Conservation (phyloP, 2,888 invertebrate species). For the Dryadula phaetusa region DNA sequence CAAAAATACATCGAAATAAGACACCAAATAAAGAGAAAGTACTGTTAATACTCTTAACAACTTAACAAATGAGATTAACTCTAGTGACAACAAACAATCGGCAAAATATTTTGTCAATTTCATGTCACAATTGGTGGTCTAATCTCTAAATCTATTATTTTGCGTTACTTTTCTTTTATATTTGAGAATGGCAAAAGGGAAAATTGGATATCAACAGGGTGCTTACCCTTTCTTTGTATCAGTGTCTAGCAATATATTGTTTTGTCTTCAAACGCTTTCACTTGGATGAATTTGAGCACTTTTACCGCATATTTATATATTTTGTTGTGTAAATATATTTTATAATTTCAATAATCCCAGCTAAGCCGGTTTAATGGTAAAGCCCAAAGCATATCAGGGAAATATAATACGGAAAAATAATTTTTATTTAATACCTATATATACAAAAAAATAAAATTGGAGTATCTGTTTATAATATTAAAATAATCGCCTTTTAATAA, state of each 20-base stretch:
- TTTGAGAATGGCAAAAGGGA: slow-evolving; percentile 49
- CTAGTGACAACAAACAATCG: slow-evolving; percentile 62
- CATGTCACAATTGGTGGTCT: slow-evolving; percentile 77
- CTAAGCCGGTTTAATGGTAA: slow-evolving; percentile 7
- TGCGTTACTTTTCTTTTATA: slow-evolving; percentile 36
- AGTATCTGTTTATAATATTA: too few species aligned
- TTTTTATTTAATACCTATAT: too few species aligned
- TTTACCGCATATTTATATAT: slow-evolving; percentile 19
- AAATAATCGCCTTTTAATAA: too few species aligned
- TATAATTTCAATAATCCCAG: slow-evolving; percentile 10
- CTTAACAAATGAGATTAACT: slow-evolving; percentile 53
- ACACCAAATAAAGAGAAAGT: slow-evolving; percentile 49
- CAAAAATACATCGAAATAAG: slow-evolving; percentile 50
- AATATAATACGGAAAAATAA: not conserved
- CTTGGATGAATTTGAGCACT: slow-evolving; percentile 41
- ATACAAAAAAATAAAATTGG: too few species aligned
- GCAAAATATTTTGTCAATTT: slow-evolving; percentile 80
- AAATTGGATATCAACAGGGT: slow-evolving; percentile 78
- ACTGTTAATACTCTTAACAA: slow-evolving; percentile 55
- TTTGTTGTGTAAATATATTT: slow-evolving; percentile 28
- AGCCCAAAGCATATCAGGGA: not conserved
- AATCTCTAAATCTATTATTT: slow-evolving; percentile 49
- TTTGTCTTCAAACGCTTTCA: slow-evolving; percentile 58
- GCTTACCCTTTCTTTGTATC: slow-evolving; percentile 48
- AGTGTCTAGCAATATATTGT: slow-evolving; percentile 52